These are phyloP conservation scores for Eupithecia abbreviata DNA, from an alignment of 2,888 invertebrate genomes.

Conservation along the genomic window DNA sequence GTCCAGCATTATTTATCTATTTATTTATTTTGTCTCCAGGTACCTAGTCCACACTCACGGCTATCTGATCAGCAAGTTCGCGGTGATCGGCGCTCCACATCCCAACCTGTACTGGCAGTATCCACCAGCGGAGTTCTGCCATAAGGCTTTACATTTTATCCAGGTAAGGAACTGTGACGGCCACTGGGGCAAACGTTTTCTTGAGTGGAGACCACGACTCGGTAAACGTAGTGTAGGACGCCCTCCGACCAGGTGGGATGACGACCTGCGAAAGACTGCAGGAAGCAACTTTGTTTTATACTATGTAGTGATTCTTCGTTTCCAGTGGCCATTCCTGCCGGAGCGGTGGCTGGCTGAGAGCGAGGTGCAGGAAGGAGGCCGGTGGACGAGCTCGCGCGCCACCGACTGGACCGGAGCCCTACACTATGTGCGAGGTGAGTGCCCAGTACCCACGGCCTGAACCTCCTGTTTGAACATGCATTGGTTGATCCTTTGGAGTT, in stretches of 20 bases:
- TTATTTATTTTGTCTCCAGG: conserved; percentile 53
- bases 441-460: too few relatives aligned
- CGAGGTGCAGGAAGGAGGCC: conserved; percentile 55
- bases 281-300: too few relatives aligned
- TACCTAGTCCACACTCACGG: conserved; percentile 73
- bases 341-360: conserved; percentile 76
- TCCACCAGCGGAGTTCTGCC: conserved; percentile 71
- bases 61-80: conserved; percentile 66
- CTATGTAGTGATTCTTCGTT: not conserved
- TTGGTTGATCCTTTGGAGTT: not conserved
- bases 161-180: conserved; percentile 57
- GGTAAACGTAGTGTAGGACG: too few relatives aligned
- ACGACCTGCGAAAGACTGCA: too few relatives aligned
- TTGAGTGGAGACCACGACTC: too few relatives aligned
- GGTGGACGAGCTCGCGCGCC: conserved; percentile 67
- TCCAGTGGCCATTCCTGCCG: conserved; percentile 76
- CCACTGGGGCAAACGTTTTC: too few relatives aligned
- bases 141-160: conserved; percentile 68
- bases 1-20: not conserved
- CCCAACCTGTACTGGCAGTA: conserved; percentile 78
- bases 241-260: too few relatives aligned
- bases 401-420: conserved; percentile 76
- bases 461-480: not conserved
- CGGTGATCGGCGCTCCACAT: conserved; percentile 72
- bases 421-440: conserved; percentile 75